These are phyloP conservation scores for Pheosia gnoma DNA, from an alignment of 2,888 invertebrate genomes.

Conservation along the genomic window DNA sequence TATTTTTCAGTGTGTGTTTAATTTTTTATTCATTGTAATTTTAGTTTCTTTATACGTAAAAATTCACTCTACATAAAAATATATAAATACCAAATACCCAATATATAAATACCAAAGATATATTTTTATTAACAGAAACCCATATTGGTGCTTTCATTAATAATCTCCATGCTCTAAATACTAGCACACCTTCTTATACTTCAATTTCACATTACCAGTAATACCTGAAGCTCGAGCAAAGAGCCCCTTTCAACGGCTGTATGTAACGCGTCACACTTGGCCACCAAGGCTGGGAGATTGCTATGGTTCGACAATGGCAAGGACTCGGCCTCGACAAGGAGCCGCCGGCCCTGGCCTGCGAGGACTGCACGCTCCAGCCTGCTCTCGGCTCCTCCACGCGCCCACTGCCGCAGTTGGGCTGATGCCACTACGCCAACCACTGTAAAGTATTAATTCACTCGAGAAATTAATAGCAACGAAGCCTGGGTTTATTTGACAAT, in stretches of 20 bases:
- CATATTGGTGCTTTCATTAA: not conserved
- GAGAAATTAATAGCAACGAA: not conserved
- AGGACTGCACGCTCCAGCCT: constrained; percentile 77
- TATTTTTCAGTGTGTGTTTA: not conserved
- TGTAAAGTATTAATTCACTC: constrained; percentile 28
- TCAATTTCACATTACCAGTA: constrained; percentile 52
- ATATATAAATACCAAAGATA: no score
- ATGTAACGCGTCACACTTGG: constrained; percentile 90
- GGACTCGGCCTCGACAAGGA: constrained; percentile 64
- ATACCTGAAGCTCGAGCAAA: constrained; percentile 86
- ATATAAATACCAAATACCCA: no score
- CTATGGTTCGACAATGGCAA: constrained; percentile 56
- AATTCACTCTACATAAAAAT: no score
- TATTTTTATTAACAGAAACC: not conserved
- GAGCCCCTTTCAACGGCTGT: constrained; percentile 90
- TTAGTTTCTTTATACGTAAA: no score
- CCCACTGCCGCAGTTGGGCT: constrained; percentile 71
- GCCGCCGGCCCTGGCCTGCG: constrained; percentile 72
- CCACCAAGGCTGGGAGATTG: constrained; percentile 85
- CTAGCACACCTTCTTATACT: constrained; percentile 11
- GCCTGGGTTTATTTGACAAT: no score
- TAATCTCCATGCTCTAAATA: not conserved
- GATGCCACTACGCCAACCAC: constrained; percentile 65
- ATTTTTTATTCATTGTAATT: not conserved
- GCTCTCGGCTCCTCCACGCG: constrained; percentile 62